Evolutionary conservation across 2,797 vertebrate species (phyloP), one percentile per base, ranked within the genome.

Genomic region (Anabacerthia variegaticeps): DNA sequence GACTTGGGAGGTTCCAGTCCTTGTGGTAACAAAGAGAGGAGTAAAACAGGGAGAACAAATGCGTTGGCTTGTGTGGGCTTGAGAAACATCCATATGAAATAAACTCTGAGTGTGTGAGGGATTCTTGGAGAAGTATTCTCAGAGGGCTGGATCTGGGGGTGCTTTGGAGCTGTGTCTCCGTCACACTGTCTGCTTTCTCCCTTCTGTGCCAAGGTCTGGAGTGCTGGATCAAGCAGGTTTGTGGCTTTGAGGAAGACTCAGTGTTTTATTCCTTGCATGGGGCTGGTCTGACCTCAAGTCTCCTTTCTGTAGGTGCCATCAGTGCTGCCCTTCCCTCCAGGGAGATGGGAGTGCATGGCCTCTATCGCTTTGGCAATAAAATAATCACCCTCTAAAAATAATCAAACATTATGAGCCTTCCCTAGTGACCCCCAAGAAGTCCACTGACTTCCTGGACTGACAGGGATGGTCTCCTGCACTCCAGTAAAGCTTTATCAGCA

Each of bases 41-140:
- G 56, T 16, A 22, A 83, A 94, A 78, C 43, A n/a, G 62, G 36
- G 72, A 82, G 77, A 83, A 80, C 24, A 48, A 32, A 44, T 3
- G 10, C 0, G 0, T 32, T 54, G 84, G 82, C 49, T 92, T 93
- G 72, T 16, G 46, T 89, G 68, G 84, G 86, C 84, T 87, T 87
- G 78, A 94, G 84, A 94, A 96, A 85, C 72, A 94, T 95, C 86
- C 68, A 61, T 87, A 68, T 13, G 13, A 79, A 96, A 52, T 59
- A 62, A 59, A 46, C 37, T 56, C 37, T 21, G 27, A 34, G 48
- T 21, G 37, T 0, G 7, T 59, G 52, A 37, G 41, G 72, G 44
- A 94, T 30, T 79, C 65, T 44, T 2, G 2, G 24, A 51, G 49
- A 12, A 7, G n/a, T 49, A 12, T 71, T 89, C 48, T 71, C 41